A percentile compares a stretch with the other conserved stretches of the same genome.
phyloP scores from a whole-genome alignment of 2,888 invertebrate species.

The Zygaena filipendulae region DNA sequence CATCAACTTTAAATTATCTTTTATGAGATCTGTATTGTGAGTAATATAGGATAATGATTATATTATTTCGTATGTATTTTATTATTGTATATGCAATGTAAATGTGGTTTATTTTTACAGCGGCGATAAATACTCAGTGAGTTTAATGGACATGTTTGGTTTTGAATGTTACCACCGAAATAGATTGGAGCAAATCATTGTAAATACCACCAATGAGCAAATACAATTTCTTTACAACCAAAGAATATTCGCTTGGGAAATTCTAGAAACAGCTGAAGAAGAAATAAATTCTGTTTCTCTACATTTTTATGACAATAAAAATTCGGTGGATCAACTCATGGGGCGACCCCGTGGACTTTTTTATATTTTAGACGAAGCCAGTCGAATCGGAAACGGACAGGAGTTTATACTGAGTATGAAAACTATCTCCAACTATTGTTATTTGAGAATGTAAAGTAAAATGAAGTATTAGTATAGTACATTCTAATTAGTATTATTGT shows the following conservation, averaged over 20 bases:
- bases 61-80: no score
- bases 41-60: no score
- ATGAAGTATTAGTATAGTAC: no score
- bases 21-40: slow-evolving; percentile 89
- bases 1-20: slow-evolving; percentile 85
- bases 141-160: slow-evolving; percentile 89
- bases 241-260: slow-evolving; percentile 91
- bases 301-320: slow-evolving; percentile 89
- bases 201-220: slow-evolving; percentile 93
- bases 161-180: slow-evolving; percentile 93
- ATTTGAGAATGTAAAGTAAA: no score
- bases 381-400: slow-evolving; percentile 76
- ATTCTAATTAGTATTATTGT: slow-evolving; percentile 1
- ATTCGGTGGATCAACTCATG: slow-evolving; percentile 87
- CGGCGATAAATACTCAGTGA: slow-evolving; percentile 84
- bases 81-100: no score
- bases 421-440: no score
- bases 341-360: slow-evolving; percentile 86
- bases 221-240: slow-evolving; percentile 95
- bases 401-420: slow-evolving; percentile 77
- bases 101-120: slow-evolving; percentile 66
- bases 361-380: slow-evolving; percentile 88
- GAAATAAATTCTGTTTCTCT: slow-evolving; percentile 77
- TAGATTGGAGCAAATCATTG: slow-evolving; percentile 86
- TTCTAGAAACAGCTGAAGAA: slow-evolving; percentile 83